Base-by-base conservation (phyloP, 2,113 vertebrate genomes). In the Labrus mixtus region DNA sequence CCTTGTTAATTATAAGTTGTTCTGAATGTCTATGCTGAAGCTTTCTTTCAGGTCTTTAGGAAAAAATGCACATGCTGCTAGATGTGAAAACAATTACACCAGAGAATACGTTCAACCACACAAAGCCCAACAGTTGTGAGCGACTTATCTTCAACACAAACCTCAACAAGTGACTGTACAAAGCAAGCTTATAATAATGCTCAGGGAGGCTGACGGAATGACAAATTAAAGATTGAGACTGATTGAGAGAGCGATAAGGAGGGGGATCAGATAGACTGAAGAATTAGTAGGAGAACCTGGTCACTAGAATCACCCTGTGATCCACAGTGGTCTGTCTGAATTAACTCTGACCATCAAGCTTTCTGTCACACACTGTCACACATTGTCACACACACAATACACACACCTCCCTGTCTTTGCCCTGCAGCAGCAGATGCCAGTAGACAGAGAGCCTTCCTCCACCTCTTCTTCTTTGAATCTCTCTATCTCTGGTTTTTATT, bases 271-370 rank as follows among this genome's bases (percentile, higher is more conserved):
- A 73, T 33, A 57, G 62, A 68, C 62, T 45, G 23, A 65, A 36
- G 22, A 59, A 82, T 82, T 81, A 81, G 81, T 46, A 70, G 69
- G 41, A 78, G 84, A 88, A 87, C 71, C 82, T 81, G 61, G 74
- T 72, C 68, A 77, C 62, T 7, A n/a, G 41, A 87, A 76, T 85
- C 86, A 76, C 59, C 88, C 82, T 83, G 76, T 83, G 89, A 86
- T 93, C 88, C 88, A 91, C 88, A 91, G 90, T 89, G 87, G 78
- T 89, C 79, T 86, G 85, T 89, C 85, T 84, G 88, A 89, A 84
- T 90, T 88, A 83, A 93, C 90, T 83, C 83, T 78, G 78, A 88
- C 85, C 78, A 79, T 90, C 81, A 85, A 51, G 48, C 73, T 66
- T 77, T 64, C 81, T 85, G 76, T 78, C 75, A 68, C 50, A 37